A percentile compares a stretch with the other conserved stretches of the same genome.
phyloP scores from a whole-genome alignment of 1,140 invertebrate species.

The Sminthurinus signatus region DNA sequence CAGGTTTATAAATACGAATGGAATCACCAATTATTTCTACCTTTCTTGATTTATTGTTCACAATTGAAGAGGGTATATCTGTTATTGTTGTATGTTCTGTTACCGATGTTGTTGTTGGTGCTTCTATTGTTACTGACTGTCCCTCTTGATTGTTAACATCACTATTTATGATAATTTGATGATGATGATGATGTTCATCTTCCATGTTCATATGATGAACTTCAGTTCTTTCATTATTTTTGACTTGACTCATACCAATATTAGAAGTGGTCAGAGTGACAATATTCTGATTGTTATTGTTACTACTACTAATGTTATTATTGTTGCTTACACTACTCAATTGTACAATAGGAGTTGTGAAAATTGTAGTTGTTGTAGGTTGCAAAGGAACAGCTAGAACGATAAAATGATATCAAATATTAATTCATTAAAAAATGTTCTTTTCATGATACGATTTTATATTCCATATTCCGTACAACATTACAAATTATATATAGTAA shows the following conservation, averaged over 20 bases:
- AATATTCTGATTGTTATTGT: too few species aligned
- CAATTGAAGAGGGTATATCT: not conserved
- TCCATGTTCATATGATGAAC: too few species aligned
- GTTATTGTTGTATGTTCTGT: not conserved
- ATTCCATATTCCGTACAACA: not conserved
- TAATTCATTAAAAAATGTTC: not conserved
- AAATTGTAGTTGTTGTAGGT: not conserved
- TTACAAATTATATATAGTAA: not conserved
- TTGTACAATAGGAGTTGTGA: too few species aligned
- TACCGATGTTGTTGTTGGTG: not conserved
- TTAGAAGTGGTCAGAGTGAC: too few species aligned
- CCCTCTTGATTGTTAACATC: not conserved
- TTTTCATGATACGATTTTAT: not conserved
- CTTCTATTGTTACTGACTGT: not conserved
- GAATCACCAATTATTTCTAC: not conserved
- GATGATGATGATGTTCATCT: not conserved
- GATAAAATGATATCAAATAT: not conserved
- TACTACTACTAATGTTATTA: too few species aligned
- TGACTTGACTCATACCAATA: too few species aligned
- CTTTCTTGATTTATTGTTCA: not conserved
- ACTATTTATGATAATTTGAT: not conserved
- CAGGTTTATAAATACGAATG: constrained; percentile 6
- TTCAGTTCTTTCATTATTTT: too few species aligned
- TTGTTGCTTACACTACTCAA: too few species aligned
- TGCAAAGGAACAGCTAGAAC: not conserved